Evolutionary conservation across 2,888 invertebrate genomes (phyloP).

Genomic region (Leptinotarsa tumamoca): DNA sequence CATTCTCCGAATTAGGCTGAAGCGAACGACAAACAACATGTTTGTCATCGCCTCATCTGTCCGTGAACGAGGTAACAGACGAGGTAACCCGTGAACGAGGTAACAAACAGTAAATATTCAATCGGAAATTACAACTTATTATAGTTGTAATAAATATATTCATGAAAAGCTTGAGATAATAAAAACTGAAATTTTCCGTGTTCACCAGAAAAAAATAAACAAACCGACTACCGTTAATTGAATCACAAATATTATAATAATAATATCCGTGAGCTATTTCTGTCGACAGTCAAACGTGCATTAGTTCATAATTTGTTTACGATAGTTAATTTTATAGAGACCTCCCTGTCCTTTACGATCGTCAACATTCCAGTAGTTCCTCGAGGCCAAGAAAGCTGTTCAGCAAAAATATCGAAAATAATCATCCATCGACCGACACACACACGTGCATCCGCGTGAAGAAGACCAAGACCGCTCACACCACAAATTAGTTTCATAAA

Average conservation of each 20-base stretch:
- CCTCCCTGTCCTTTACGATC: conserved; percentile 30
- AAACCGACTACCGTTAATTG: not conserved
- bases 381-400: conserved; percentile 46
- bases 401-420: conserved; percentile 38
- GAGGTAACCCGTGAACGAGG: too few relatives aligned
- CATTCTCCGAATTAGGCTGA: too few relatives aligned
- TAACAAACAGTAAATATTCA: too few relatives aligned
- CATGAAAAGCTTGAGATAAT: too few relatives aligned
- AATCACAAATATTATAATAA: conserved; percentile 4
- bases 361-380: conserved; percentile 38
- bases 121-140: too few relatives aligned
- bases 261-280: not conserved
- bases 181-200: not conserved
- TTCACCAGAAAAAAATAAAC: not conserved
- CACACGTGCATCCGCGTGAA: not conserved
- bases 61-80: too few relatives aligned
- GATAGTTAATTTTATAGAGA: conserved; percentile 7
- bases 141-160: too few relatives aligned
- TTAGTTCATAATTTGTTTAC: conserved; percentile 8
- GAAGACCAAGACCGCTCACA: not conserved
- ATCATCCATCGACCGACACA: conserved; percentile 12
- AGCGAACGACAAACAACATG: too few relatives aligned
- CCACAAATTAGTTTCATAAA: conserved; percentile 1
- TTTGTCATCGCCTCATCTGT: too few relatives aligned
- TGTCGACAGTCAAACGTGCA: not conserved